These are phyloP conservation scores for Empis stercorea DNA, from an alignment of 2,888 invertebrate genomes.

Conservation along the genomic window DNA sequence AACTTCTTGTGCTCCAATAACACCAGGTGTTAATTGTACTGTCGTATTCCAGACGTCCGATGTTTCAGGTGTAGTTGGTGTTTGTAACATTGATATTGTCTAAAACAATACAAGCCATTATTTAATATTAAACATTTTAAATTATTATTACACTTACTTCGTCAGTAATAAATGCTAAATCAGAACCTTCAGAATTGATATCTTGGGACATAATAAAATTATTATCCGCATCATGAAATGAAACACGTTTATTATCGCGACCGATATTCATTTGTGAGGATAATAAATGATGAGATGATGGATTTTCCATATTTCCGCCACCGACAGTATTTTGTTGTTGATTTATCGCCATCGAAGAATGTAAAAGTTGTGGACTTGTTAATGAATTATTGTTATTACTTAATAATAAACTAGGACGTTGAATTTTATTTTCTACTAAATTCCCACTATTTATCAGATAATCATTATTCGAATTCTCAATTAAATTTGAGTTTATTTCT, in stretches of 20 bases:
- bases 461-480: neutral
- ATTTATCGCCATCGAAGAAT: conserved; percentile 1
- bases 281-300: neutral
- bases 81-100: conserved; percentile 70
- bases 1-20: conserved; percentile 96
- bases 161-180: conserved; percentile 47
- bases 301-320: too few relatives aligned
- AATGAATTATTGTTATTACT: conserved; percentile 1
- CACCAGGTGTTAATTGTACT: conserved; percentile 71
- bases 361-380: neutral
- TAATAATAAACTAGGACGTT: conserved; percentile 5
- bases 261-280: conserved; percentile 16
- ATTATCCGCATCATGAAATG: conserved; percentile 55
- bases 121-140: neutral
- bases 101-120: conserved; percentile 54
- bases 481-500: too few relatives aligned
- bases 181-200: conserved; percentile 29
- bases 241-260: conserved; percentile 50
- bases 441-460: neutral
- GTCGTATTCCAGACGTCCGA: conserved; percentile 32
- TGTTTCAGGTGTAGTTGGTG: conserved; percentile 53
- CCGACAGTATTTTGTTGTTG: conserved; percentile 6
- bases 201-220: conserved; percentile 25
- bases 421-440: neutral
- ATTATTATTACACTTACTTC: conserved; percentile 61